Evolutionary conservation across 2,797 vertebrate species (phyloP).

Genomic region (Sebastes matsubarae): DNA sequence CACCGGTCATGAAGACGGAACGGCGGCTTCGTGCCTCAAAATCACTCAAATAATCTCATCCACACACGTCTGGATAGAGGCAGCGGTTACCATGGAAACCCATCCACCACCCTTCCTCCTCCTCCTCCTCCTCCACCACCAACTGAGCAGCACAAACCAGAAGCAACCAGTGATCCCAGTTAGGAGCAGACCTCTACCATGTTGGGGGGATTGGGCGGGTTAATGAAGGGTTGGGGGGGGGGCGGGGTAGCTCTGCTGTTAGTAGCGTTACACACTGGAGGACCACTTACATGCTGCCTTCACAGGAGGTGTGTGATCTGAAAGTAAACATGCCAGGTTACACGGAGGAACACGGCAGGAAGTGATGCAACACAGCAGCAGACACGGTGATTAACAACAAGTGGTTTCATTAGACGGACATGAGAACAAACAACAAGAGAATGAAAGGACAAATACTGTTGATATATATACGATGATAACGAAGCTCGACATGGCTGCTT

Average conservation of each 20-base stretch:
- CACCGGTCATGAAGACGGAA: background rate
- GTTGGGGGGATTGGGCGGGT: background rate
- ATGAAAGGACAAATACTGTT: background rate
- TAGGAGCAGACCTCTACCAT: background rate
- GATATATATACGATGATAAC: no score
- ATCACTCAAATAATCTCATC: conserved; percentile 6
- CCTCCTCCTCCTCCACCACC: background rate
- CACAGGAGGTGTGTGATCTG: conserved; percentile 89
- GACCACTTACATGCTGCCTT: conserved; percentile 91
- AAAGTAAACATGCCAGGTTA: conserved; percentile 88
- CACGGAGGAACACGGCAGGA: conserved; percentile 22
- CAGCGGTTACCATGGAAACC: conserved; percentile 51
- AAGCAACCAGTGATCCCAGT: conserved; percentile 4
- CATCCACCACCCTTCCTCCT: background rate
- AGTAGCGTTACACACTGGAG: conserved; percentile 66
- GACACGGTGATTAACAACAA: no score
- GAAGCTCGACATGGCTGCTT: no score
- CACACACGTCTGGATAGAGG: conserved; percentile 1
- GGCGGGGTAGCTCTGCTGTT: conserved; percentile 47
- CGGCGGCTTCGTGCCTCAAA: background rate
- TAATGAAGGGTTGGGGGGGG: conserved; percentile 14
- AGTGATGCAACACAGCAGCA: conserved; percentile 37
- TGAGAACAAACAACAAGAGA: background rate
- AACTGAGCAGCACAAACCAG: conserved; percentile 8
- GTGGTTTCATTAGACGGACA: no score